Evolutionary conservation across 1,140 invertebrate species (phyloP).

Genomic region (Lineus longissimus): DNA sequence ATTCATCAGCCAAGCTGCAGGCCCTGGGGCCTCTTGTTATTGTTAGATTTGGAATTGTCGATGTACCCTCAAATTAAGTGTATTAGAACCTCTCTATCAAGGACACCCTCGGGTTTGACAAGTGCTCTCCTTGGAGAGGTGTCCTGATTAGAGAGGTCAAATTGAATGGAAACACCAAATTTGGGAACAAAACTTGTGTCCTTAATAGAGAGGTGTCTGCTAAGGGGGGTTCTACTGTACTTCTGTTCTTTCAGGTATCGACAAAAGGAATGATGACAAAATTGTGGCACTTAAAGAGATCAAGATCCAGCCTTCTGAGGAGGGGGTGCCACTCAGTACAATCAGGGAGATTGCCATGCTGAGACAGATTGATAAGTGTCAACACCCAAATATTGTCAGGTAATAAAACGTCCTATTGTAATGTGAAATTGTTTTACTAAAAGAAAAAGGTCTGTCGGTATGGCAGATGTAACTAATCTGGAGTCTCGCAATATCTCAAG

Average conservation of each 20-base stretch:
- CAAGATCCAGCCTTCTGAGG: slow-evolving; percentile 60
- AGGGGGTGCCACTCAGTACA: slow-evolving; percentile 89
- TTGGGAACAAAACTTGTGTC: too few relatives aligned
- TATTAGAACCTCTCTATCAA: too few relatives aligned
- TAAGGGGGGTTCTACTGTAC: too few relatives aligned
- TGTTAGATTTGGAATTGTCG: too few relatives aligned
- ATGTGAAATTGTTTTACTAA: neutral
- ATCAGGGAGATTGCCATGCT: slow-evolving; percentile 87
- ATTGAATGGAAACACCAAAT: too few relatives aligned
- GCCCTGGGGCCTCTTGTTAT: too few relatives aligned
- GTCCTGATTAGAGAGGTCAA: too few relatives aligned
- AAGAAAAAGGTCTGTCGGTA: neutral
- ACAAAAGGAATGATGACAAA: slow-evolving; percentile 59
- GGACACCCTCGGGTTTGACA: too few relatives aligned
- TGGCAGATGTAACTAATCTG: neutral
- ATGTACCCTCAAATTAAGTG: too few relatives aligned
- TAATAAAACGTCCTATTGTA: slow-evolving; percentile 14
- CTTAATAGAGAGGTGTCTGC: too few relatives aligned
- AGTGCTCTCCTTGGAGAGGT: too few relatives aligned
- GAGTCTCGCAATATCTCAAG: neutral
- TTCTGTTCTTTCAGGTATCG: slow-evolving; percentile 19
- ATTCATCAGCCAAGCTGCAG: too few relatives aligned
- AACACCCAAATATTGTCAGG: slow-evolving; percentile 81
- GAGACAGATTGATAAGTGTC: slow-evolving; percentile 67
- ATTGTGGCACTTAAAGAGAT: slow-evolving; percentile 95